phyloP scores from a whole-genome alignment of 2,113 vertebrate genomes.

The Choloepus hoffmanni region DNA sequence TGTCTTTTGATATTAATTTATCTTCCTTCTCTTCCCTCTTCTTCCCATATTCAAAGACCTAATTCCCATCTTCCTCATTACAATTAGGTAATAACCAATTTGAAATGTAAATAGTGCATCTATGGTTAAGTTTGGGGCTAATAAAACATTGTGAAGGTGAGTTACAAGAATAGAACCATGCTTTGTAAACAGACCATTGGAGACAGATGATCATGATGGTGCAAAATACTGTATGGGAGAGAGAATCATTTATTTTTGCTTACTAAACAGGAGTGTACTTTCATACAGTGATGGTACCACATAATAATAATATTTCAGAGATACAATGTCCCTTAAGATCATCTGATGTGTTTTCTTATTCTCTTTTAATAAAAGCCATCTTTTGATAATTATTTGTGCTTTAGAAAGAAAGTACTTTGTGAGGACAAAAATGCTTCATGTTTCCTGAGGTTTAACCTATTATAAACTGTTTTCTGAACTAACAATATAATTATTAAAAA shows the following conservation, averaged over 20 bases:
- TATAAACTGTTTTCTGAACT: constrained; percentile 3
- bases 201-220: neutral
- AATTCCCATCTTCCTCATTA: neutral
- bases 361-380: neutral
- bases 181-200: neutral
- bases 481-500: neutral
- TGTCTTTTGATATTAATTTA: neutral
- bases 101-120: neutral
- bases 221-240: neutral
- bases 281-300: neutral
- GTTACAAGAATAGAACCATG: neutral
- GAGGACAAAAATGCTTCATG: neutral
- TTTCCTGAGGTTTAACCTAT: neutral
- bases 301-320: neutral
- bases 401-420: neutral
- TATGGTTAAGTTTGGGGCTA: neutral
- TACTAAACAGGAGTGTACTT: neutral
- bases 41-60: neutral
- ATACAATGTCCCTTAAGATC: neutral
- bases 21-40: neutral
- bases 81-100: neutral
- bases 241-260: neutral
- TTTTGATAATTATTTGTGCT: neutral
- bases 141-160: neutral
- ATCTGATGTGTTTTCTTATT: neutral